Evolutionary conservation across 2,888 invertebrate species (phyloP).

Genomic region (Orgyia antiqua): DNA sequence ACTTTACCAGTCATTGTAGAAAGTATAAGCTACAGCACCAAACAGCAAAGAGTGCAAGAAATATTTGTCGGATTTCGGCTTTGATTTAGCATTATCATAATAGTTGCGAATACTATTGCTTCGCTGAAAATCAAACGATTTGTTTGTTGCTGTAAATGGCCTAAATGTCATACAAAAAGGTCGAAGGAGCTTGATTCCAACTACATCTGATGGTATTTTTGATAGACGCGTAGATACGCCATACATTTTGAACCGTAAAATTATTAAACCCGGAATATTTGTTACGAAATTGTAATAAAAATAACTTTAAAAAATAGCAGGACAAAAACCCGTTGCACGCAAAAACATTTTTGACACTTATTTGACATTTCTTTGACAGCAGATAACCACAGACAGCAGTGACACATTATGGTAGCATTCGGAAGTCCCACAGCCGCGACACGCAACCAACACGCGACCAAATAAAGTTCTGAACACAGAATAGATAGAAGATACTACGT

Average conservation of each 20-base stretch:
- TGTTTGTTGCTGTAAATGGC: constrained; percentile 24
- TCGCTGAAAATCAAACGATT: constrained; percentile 23
- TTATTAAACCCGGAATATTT: no score
- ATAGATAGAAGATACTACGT: no score
- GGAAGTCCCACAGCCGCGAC: no score
- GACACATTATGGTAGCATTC: no score
- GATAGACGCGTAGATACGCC: constrained; percentile 36
- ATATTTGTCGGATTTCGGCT: constrained; percentile 37
- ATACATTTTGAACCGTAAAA: constrained; percentile 35
- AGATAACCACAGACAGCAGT: no score
- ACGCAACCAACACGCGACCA: no score
- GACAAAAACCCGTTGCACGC: no score
- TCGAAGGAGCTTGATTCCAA: constrained; percentile 32
- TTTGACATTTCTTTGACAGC: no score
- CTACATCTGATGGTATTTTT: constrained; percentile 36
- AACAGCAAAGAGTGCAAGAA: constrained; percentile 50
- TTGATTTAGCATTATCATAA: constrained; percentile 16
- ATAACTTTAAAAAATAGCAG: no score
- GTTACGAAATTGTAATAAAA: no score
- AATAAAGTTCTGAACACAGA: no score
- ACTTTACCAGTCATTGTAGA: constrained; percentile 60
- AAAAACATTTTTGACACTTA: no score
- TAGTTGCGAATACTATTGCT: constrained; percentile 26
- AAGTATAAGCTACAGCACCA: constrained; percentile 47
- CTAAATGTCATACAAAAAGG: constrained; percentile 26